Conservation (phyloP, 2,797 vertebrate species). For the Arrhamphus sclerolepis region DNA sequence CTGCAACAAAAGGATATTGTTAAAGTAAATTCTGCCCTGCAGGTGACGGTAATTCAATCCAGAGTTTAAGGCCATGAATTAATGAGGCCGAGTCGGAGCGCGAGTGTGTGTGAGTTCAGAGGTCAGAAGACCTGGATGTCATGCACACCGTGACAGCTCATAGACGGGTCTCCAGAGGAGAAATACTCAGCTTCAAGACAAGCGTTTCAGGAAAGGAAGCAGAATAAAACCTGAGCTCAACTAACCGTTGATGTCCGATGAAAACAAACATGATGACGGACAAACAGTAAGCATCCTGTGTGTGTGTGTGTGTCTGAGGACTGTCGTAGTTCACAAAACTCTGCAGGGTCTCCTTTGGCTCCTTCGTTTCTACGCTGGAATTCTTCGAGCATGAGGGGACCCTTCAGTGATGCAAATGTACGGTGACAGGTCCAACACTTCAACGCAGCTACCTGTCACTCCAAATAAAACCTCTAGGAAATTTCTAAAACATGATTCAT, state of each 20-base stretch:
- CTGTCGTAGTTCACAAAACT: no score
- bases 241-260: background rate
- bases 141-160: conserved; percentile 42
- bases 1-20: conserved; percentile 35
- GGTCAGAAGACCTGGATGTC: conserved; percentile 54
- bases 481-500: no score
- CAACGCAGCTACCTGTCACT: background rate
- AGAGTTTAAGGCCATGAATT: conserved; percentile 73
- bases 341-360: no score
- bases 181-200: conserved; percentile 5
- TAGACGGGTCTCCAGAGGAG: conserved; percentile 11
- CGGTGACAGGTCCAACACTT: background rate
- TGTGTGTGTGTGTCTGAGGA: no score
- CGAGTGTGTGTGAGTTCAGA: conserved; percentile 21
- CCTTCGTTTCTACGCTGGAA: no score
- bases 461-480: background rate
- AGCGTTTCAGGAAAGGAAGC: background rate
- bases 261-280: background rate
- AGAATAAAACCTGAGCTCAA: background rate
- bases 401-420: background rate
- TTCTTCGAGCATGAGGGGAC: no score
- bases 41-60: conserved; percentile 66
- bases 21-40: conserved; percentile 49
- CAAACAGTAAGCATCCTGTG: background rate
- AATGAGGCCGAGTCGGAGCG: conserved; percentile 51